A percentile compares a stretch with the other conserved stretches of the same genome.
These are phyloP conservation scores for Epinotia bilunana DNA, from an alignment of 2,888 invertebrate genomes.

Conservation along the genomic window DNA sequence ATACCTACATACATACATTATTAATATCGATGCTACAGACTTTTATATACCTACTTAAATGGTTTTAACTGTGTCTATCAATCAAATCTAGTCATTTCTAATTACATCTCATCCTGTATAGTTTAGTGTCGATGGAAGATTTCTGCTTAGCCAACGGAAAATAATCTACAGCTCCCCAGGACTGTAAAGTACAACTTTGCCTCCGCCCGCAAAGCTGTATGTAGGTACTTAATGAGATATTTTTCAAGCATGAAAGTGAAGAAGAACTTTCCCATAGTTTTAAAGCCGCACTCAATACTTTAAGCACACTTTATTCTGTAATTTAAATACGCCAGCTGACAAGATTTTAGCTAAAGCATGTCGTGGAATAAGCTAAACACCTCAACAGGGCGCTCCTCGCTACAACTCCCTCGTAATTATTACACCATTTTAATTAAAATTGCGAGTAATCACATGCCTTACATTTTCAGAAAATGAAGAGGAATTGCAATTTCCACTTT, in stretches of 20 bases:
- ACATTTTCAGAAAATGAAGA: slow-evolving; percentile 27
- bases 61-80: too few relatives aligned
- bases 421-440: slow-evolving; percentile 33
- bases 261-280: slow-evolving; percentile 15
- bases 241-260: slow-evolving; percentile 16
- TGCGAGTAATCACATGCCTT: slow-evolving; percentile 17
- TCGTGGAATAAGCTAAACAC: slow-evolving; percentile 3
- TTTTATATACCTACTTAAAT: too few relatives aligned
- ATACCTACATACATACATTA: too few relatives aligned
- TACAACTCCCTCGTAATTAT: slow-evolving; percentile 24
- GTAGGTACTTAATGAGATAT: slow-evolving; percentile 21
- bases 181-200: slow-evolving; percentile 15
- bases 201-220: slow-evolving; percentile 5
- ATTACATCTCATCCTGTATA: too few relatives aligned
- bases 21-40: too few relatives aligned
- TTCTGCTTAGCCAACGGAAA: not conserved
- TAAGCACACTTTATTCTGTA: slow-evolving; percentile 16
- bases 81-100: too few relatives aligned
- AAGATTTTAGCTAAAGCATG: slow-evolving; percentile 1
- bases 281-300: slow-evolving; percentile 11
- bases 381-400: not conserved
- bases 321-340: not conserved
- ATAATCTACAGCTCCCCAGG: not conserved
- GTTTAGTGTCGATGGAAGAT: not conserved
- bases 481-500: slow-evolving; percentile 18